These are phyloP conservation scores for Hippocampus guttulatus DNA, from an alignment of 2,113 vertebrate genomes.

Conservation along the genomic window DNA sequence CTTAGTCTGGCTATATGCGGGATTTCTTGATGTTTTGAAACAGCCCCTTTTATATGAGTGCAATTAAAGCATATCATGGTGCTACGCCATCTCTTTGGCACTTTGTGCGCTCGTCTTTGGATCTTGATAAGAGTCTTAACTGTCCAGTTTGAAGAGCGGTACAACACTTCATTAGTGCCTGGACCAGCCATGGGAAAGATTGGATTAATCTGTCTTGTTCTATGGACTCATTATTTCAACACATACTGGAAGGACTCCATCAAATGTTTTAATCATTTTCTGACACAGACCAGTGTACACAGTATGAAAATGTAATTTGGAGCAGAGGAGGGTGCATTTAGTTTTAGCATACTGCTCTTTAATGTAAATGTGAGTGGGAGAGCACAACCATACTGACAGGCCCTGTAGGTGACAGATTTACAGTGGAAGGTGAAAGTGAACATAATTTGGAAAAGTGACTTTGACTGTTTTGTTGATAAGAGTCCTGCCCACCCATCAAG, in stretches of 20 bases:
- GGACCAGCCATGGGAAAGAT: constrained; percentile 19
- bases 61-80: constrained; percentile 39
- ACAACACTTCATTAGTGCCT: constrained; percentile 27
- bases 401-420: too few relatives aligned
- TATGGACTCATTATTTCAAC: constrained; percentile 13
- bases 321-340: not conserved
- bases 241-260: not conserved
- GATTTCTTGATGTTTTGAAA: constrained; percentile 14
- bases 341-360: too few relatives aligned
- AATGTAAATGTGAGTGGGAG: too few relatives aligned
- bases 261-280: not conserved
- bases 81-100: constrained; percentile 21
- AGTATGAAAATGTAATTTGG: not conserved
- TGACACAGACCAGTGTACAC: not conserved
- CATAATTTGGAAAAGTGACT: too few relatives aligned
- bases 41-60: constrained; percentile 42
- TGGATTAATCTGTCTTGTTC: constrained; percentile 29
- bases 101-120: constrained; percentile 23
- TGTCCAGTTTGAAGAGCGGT: constrained; percentile 22
- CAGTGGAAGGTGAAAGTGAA: too few relatives aligned
- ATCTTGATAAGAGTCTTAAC: constrained; percentile 34
- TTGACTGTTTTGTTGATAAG: too few relatives aligned
- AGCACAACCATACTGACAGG: too few relatives aligned
- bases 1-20: constrained; percentile 29
- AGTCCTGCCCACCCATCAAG: too few relatives aligned